Conservation (phyloP, 2,888 invertebrate species). For the Cephus pulcher region DNA sequence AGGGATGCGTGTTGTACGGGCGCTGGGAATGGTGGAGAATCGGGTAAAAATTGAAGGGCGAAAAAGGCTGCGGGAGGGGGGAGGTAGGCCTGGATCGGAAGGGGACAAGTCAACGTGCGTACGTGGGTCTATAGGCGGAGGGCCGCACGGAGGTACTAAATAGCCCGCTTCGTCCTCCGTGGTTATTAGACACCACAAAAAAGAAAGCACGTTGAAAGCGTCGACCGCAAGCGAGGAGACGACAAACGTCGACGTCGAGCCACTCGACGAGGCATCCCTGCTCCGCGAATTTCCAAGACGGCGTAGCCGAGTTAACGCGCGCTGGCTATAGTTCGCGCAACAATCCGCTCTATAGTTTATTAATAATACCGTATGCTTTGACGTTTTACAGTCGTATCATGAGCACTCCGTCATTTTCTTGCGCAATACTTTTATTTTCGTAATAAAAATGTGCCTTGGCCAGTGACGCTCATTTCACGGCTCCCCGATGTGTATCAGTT, state of each 20-base stretch:
- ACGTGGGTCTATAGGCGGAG: background rate
- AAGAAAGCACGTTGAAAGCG: conserved; percentile 14
- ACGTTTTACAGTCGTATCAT: conserved; percentile 57
- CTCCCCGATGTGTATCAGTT: background rate
- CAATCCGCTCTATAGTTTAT: conserved; percentile 56
- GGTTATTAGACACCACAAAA: conserved; percentile 31
- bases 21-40: background rate
- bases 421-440: conserved; percentile 58
- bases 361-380: conserved; percentile 58
- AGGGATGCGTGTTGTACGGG: background rate
- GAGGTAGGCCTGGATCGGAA: too few species aligned
- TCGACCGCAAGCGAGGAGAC: background rate
- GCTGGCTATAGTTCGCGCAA: conserved; percentile 46
- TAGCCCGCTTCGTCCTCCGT: conserved; percentile 11
- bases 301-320: conserved; percentile 10
- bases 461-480: conserved; percentile 32
- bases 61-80: background rate
- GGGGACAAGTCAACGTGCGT: background rate
- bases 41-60: background rate
- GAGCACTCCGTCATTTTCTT: conserved; percentile 55
- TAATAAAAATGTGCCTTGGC: conserved; percentile 46
- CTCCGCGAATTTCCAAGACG: background rate
- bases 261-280: background rate
- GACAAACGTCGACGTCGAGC: background rate
- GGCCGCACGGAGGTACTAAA: background rate